A percentile compares a stretch with the other conserved stretches of the same genome.
Evolutionary conservation across 2,113 vertebrate genomes (phyloP).

Genomic region (Microcebus griseorufus): DNA sequence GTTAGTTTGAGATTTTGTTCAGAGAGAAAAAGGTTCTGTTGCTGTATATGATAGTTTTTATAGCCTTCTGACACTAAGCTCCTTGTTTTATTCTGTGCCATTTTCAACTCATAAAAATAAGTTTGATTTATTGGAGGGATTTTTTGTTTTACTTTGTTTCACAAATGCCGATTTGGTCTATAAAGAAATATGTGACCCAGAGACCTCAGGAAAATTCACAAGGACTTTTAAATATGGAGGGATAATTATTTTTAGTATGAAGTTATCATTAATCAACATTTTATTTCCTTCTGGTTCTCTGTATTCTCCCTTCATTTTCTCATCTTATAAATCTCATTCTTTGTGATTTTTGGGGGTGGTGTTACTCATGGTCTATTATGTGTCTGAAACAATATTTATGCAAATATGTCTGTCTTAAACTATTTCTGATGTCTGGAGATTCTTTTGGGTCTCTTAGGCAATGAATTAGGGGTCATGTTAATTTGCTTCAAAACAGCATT

Average conservation of each 20-base stretch:
- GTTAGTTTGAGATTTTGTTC: background rate
- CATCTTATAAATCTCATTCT: background rate
- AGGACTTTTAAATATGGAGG: background rate
- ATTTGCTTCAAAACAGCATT: background rate
- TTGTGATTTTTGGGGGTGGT: background rate
- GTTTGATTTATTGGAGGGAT: background rate
- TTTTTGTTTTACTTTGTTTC: conserved; percentile 44
- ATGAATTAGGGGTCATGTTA: background rate
- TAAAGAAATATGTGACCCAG: conserved; percentile 26
- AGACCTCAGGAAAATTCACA: background rate
- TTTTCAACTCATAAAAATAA: background rate
- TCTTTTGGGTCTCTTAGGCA: conserved; percentile 4
- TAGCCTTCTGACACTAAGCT: background rate
- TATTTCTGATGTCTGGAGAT: background rate
- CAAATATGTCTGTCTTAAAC: background rate
- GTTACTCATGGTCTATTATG: background rate
- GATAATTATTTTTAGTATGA: background rate
- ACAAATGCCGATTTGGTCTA: background rate
- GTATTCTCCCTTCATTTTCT: background rate
- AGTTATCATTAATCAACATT: background rate
- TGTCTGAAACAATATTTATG: conserved; percentile 14
- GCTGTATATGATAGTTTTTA: background rate
- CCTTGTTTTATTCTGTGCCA: background rate
- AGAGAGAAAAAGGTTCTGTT: background rate
- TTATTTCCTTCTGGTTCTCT: background rate